Percentiles rank a stretch among this genome's conserved stretches.
phyloP scores from a whole-genome alignment of 2,797 vertebrate genomes.

The Takifugu ocellatus region DNA sequence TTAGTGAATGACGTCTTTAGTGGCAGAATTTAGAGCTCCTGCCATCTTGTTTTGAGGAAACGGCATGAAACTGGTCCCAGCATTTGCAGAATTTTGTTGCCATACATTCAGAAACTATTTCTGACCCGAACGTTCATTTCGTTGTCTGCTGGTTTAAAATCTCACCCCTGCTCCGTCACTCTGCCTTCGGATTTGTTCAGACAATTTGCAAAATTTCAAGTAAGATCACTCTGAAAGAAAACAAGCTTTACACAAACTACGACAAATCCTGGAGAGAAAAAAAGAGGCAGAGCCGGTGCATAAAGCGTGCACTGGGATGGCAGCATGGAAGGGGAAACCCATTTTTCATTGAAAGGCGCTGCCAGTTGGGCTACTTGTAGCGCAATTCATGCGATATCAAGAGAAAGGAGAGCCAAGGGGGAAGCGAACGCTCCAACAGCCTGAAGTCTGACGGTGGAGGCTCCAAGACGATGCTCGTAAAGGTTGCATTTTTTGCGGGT shows the following conservation, averaged over 20 bases:
- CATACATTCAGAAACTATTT: constrained; percentile 54
- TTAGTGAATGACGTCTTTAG: constrained; percentile 1
- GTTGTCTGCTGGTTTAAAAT: constrained; percentile 8
- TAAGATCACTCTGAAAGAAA: too few species aligned
- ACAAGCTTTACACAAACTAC: too few species aligned
- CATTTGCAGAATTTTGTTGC: constrained; percentile 55
- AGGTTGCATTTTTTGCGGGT: constrained; percentile 37
- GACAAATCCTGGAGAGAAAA: constrained; percentile 60
- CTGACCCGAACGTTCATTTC: constrained; percentile 28
- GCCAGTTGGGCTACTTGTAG: constrained; percentile 38
- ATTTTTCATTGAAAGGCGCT: constrained; percentile 71
- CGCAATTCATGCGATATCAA: constrained; percentile 64
- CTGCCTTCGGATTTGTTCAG: too few species aligned
- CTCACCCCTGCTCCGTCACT: constrained; percentile 25
- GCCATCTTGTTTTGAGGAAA: constrained; percentile 41
- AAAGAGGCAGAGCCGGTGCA: constrained; percentile 57
- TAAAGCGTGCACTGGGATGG: constrained; percentile 59
- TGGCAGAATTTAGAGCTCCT: constrained; percentile 50
- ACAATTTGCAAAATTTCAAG: too few species aligned
- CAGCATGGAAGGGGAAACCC: constrained; percentile 63
- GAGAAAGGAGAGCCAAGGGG: constrained; percentile 51
- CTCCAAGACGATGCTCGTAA: constrained; percentile 42
- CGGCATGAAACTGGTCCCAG: constrained; percentile 37
- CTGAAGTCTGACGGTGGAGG: constrained; percentile 38
- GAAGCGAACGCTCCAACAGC: constrained; percentile 42